Evolutionary conservation across 92 coral and sea anemone genomes (phyloP).

Genomic region (Parazoanthus darwini): DNA sequence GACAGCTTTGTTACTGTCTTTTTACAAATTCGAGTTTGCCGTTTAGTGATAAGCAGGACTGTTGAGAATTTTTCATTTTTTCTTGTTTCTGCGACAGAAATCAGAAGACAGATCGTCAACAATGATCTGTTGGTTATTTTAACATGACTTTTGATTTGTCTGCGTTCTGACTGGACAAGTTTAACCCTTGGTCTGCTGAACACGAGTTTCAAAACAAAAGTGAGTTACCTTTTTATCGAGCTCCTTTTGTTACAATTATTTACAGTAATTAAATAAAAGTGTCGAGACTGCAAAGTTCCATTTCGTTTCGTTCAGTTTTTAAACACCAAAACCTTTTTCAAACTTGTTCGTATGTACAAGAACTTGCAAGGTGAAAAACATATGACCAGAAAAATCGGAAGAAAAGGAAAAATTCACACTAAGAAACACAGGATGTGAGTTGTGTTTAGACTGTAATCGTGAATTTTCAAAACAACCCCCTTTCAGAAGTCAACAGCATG

Average conservation of each 20-base stretch:
- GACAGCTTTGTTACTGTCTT: background rate
- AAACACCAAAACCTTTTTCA: too few species aligned
- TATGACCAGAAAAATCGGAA: too few species aligned
- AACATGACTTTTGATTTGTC: background rate
- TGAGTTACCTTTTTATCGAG: background rate
- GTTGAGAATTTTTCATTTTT: background rate
- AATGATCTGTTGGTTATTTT: conserved; percentile 7
- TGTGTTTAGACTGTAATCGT: background rate
- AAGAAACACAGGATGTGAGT: too few species aligned
- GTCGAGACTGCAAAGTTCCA: too few species aligned
- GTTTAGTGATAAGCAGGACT: background rate
- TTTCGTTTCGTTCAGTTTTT: too few species aligned
- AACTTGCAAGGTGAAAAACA: too few species aligned
- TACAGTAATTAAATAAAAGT: too few species aligned
- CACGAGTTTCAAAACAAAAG: background rate
- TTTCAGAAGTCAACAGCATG: background rate
- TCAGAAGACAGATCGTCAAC: conserved; percentile 12
- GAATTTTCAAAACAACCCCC: background rate
- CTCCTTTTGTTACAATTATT: too few species aligned
- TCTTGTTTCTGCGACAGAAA: background rate
- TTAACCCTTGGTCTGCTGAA: background rate
- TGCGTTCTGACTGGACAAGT: background rate
- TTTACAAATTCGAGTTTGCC: background rate
- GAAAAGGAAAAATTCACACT: background rate
- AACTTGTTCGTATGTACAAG: too few species aligned